phyloP scores from a whole-genome alignment of 2,113 vertebrate species.

The Toxotes jaculatrix region DNA sequence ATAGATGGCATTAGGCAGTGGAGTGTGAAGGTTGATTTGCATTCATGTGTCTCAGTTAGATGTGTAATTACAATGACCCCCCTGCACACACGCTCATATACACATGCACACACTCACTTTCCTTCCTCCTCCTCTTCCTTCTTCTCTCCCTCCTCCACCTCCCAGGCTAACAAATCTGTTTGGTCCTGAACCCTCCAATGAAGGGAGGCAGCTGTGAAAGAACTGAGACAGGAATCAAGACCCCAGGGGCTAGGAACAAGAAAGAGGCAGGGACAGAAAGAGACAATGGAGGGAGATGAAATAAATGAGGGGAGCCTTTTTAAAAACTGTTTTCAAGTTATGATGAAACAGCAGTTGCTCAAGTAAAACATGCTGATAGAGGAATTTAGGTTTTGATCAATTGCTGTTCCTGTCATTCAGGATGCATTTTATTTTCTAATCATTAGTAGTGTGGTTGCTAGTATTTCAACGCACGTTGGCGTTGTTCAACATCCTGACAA shows the following conservation, averaged over 20 bases:
- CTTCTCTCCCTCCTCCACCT: conserved; percentile 7
- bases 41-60: conserved; percentile 48
- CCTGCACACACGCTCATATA: background rate
- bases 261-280: conserved; percentile 34
- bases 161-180: conserved; percentile 56
- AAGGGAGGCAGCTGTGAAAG: conserved; percentile 49
- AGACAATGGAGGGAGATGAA: conserved; percentile 31
- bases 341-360: conserved; percentile 56
- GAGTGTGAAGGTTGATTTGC: conserved; percentile 65
- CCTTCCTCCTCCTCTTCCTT: background rate
- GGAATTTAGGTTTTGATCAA: conserved; percentile 47
- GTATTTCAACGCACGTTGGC: conserved; percentile 13
- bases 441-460: conserved; percentile 14
- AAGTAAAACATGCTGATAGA: conserved; percentile 56
- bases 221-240: conserved; percentile 46
- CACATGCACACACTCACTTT: background rate
- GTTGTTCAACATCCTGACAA: conserved; percentile 23
- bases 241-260: conserved; percentile 49
- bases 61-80: conserved; percentile 61
- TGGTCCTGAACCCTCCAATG: conserved; percentile 47
- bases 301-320: conserved; percentile 58
- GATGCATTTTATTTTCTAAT: conserved; percentile 35
- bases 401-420: conserved; percentile 46
- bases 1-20: conserved; percentile 22
- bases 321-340: conserved; percentile 55